phyloP scores from a whole-genome alignment of 2,797 vertebrate species.

The Pseudomugil gertrudae region DNA sequence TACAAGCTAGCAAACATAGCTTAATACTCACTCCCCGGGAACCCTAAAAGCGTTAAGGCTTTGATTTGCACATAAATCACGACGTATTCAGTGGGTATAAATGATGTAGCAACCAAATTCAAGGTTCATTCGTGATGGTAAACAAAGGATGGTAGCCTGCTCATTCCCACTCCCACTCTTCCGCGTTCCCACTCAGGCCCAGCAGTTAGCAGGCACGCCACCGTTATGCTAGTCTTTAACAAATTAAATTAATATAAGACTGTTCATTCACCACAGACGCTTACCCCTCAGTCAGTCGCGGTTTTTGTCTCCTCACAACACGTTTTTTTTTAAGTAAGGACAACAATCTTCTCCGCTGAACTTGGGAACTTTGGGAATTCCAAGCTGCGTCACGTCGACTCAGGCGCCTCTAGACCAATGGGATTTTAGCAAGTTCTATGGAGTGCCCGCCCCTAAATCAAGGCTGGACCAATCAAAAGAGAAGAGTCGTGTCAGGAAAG shows the following conservation, averaged over 20 bases:
- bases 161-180: slow-evolving; percentile 73
- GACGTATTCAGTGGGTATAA: neutral
- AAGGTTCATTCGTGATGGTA: slow-evolving; percentile 66
- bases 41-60: slow-evolving; percentile 1
- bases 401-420: slow-evolving; percentile 62
- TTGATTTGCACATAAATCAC: neutral
- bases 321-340: slow-evolving; percentile 18
- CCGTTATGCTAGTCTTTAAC: slow-evolving; percentile 1
- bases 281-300: slow-evolving; percentile 36
- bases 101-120: slow-evolving; percentile 53
- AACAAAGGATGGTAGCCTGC: slow-evolving; percentile 74
- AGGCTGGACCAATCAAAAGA: slow-evolving; percentile 63
- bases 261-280: slow-evolving; percentile 53
- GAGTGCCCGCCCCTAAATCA: slow-evolving; percentile 48
- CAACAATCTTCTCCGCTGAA: slow-evolving; percentile 67
- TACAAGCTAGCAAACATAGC: slow-evolving; percentile 16
- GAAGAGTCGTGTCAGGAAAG: slow-evolving; percentile 53
- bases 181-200: slow-evolving; percentile 70
- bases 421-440: slow-evolving; percentile 28
- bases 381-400: slow-evolving; percentile 73
- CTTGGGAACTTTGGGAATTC: slow-evolving; percentile 83
- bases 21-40: slow-evolving; percentile 46
- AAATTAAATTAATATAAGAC: slow-evolving; percentile 1
- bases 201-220: slow-evolving; percentile 20
- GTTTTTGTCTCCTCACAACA: slow-evolving; percentile 25